Evolutionary conservation across 2,888 invertebrate species (phyloP), one percentile per base, ranked within the genome.

Genomic region (Scaptomyza reducta): DNA sequence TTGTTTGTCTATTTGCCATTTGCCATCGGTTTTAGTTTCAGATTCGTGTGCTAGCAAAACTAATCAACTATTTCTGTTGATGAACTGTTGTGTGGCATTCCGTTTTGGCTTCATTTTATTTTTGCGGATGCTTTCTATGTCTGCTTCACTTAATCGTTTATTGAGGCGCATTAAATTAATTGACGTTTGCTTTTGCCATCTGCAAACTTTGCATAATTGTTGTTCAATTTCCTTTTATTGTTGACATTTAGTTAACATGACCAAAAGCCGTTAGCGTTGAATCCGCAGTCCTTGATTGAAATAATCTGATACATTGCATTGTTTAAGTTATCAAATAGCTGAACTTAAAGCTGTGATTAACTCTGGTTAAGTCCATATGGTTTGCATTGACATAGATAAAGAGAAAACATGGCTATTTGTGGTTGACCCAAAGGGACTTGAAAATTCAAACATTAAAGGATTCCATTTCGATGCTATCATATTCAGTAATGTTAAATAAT

Each of bases 121-220:
- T 22, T 22, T 22, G 22, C 22, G 22, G 5, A 4, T 22, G 22
- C 22, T 22, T 69, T 54, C 53, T 9, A 44, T 57, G 29, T n/a
- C 25, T 14, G 3, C 7, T 11, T 18, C 10, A 1, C 9, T 11
- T 10, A 10, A 3, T 31, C 7, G 70, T 9, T 46, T 49, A 76
- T 58, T 64, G 72, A 57, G 69, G 83, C 66, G 75, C 53, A 83
- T 69, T 62, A 61, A 77, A 82, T 82, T 83, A 82, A 82, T 83
- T 82, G 74, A 61, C 74, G 60, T 74, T 83, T 76, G 75, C 54
- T 61, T 67, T 63, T 51, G 45, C 45, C 29, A 53, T 69, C 35
- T 62, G 72, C 69, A 45, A 49, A 27, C 57, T 69, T 69, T 65
- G 76, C 77, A 67, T 73, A 77, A 70, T 62, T 70, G 67, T 41